Percentiles rank a stretch among this genome's conserved stretches.
Conservation (phyloP, 2,888 invertebrate genomes). For the Xylophagus ater region DNA sequence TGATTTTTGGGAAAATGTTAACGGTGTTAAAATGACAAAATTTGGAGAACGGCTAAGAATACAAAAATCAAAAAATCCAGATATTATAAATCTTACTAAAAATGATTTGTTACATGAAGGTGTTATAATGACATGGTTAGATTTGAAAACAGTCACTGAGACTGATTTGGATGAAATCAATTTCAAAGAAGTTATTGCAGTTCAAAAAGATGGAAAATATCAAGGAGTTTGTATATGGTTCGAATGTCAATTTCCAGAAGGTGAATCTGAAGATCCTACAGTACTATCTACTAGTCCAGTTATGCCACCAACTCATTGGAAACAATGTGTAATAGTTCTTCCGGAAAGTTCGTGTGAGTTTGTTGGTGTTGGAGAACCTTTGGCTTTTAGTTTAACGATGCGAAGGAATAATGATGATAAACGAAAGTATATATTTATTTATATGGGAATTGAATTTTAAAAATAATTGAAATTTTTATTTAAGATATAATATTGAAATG, state of each 20-base stretch:
- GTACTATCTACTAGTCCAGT: constrained; percentile 71
- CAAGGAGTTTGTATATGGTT: constrained; percentile 77
- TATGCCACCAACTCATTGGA: constrained; percentile 77
- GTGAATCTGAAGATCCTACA: constrained; percentile 47
- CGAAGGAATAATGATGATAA: constrained; percentile 29
- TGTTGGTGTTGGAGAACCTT: constrained; percentile 44
- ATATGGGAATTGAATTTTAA: neutral
- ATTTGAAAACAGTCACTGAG: constrained; percentile 49
- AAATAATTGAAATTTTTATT: constrained; percentile 7
- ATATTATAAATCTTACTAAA: constrained; percentile 43
- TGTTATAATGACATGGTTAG: constrained; percentile 54
- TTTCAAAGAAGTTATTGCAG: constrained; percentile 49
- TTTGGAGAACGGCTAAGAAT: constrained; percentile 52
- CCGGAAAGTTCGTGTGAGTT: constrained; percentile 49
- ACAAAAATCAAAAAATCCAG: constrained; percentile 53
- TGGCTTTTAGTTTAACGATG: constrained; percentile 57
- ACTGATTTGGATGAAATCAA: constrained; percentile 50
- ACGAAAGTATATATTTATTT: constrained; percentile 21
- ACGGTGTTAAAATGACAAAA: constrained; percentile 65
- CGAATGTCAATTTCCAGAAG: constrained; percentile 57
- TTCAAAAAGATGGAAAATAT: constrained; percentile 44
- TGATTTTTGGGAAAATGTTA: constrained; percentile 66
- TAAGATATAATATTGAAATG: constrained; percentile 57
- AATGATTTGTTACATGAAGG: constrained; percentile 54
- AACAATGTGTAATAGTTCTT: constrained; percentile 78